Evolutionary conservation across 2,888 invertebrate species (phyloP), one percentile per base, ranked within the genome.

Genomic region (Cyrtodaria siliqua): DNA sequence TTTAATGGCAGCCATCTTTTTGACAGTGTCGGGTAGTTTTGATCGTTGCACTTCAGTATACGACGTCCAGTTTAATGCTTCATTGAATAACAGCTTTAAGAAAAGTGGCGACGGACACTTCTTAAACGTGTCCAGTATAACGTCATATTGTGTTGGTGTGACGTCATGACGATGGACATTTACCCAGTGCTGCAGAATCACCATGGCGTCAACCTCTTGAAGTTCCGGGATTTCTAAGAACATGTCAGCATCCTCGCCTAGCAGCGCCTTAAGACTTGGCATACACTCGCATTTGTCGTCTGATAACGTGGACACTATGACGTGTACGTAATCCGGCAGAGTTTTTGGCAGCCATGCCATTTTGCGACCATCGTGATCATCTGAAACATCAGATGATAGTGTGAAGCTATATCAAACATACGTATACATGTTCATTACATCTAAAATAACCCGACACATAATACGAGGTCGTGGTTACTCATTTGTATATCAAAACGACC

Each of bases 271-370:
- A 29, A 87, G 61, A 18, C 82, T 71, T n/a, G 79, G 84, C 50
- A 89, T 80, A 42, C 86, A 86, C 12, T 85, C 86, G 33, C 74
- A 84, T 52, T 82, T 84, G 23, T 91, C 89, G 42, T 89, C 89
- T 3, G 89, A 79, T 12, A 86, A 67, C 4, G 90, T 91, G 27
- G 91, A 90, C 0, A 92, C 82, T 24, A 97, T 95, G 87, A 97
- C 93, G 93, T 96, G 96, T 60, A 96, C 95, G 90, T 96, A 95
- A 64, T 95, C 94, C 3, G 96, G 96, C 80, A 97, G 93, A 57
- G 95, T 94, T 62, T 94, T 94, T 6, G 97, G 97, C 83, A 97
- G 94, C 97, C 97, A 97, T 77, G 95, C 94, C 42, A 96, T 94
- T 75, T 95, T 95, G 20, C 94, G 94, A 73, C 95, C 94, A 62